Conservation (phyloP, 2,113 vertebrate genomes). For the rabbit (Oryctolagus cuniculus) region DNA sequence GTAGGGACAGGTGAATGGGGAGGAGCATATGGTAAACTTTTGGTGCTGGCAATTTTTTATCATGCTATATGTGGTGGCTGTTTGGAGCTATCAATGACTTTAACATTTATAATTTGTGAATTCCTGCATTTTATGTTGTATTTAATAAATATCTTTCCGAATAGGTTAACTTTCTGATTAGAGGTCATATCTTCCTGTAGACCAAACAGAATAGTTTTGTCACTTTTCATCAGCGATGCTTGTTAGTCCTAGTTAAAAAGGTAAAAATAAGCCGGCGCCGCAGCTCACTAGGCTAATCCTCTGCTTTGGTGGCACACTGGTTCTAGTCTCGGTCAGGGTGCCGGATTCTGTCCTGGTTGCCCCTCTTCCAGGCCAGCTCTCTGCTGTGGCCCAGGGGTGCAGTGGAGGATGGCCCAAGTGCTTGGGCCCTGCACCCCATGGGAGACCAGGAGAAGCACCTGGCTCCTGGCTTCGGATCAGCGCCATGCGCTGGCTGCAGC, state of each 20-base stretch:
- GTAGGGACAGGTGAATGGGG: not conserved
- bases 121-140: not conserved
- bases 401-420: too few species aligned
- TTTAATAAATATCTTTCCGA: conserved; percentile 1
- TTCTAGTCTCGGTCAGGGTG: too few species aligned
- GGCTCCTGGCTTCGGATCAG: too few species aligned
- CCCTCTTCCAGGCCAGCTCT: too few species aligned
- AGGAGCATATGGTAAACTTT: not conserved
- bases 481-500: too few species aligned
- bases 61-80: not conserved
- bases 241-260: not conserved
- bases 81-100: not conserved
- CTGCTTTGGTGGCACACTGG: too few species aligned
- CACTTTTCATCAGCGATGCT: not conserved
- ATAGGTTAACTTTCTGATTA: not conserved
- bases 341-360: too few species aligned
- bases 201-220: not conserved
- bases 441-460: too few species aligned
- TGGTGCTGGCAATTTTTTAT: not conserved
- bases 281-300: too few species aligned
- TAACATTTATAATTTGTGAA: not conserved
- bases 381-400: too few species aligned
- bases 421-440: too few species aligned
- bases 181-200: not conserved
- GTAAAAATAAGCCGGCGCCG: too few species aligned